phyloP scores from a whole-genome alignment of 1,140 invertebrate genomes.

The Achroia grisella region DNA sequence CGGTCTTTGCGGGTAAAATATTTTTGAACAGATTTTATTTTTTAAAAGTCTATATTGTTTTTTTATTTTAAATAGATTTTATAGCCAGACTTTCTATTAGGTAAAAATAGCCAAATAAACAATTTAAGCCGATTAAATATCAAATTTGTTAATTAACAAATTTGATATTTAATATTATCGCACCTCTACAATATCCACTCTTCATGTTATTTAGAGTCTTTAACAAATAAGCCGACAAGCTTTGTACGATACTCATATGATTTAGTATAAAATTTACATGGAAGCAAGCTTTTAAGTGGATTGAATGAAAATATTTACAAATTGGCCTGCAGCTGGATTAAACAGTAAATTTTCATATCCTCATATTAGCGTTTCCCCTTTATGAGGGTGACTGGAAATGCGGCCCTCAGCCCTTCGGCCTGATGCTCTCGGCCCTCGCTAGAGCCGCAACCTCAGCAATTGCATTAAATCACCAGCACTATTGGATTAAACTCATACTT shows the following conservation, averaged over 20 bases:
- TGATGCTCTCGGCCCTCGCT: slow-evolving; percentile 2
- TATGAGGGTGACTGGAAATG: slow-evolving; percentile 51
- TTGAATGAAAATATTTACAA: slow-evolving; percentile 72
- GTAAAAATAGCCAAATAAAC: no score
- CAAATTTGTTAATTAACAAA: no score
- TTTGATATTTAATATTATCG: no score
- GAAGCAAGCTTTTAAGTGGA: slow-evolving; percentile 56
- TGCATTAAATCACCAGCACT: slow-evolving; percentile 63
- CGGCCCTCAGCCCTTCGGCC: slow-evolving; percentile 23
- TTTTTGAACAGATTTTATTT: no score
- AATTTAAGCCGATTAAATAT: no score
- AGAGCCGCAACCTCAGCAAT: slow-evolving; percentile 63
- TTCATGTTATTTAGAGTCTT: slow-evolving; percentile 14
- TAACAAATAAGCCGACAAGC: background rate
- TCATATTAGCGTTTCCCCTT: slow-evolving; percentile 66
- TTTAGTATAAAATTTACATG: slow-evolving; percentile 24
- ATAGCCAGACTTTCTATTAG: no score
- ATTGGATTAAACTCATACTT: slow-evolving; percentile 55
- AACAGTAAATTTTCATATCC: slow-evolving; percentile 72
- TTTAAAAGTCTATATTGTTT: no score
- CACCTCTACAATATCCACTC: background rate
- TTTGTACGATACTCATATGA: no score
- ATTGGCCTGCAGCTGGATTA: slow-evolving; percentile 67
- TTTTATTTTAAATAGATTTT: no score
- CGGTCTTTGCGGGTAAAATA: no score